Evolutionary conservation across 2,797 vertebrate genomes (phyloP).

Genomic region (Myotis findleyi): DNA sequence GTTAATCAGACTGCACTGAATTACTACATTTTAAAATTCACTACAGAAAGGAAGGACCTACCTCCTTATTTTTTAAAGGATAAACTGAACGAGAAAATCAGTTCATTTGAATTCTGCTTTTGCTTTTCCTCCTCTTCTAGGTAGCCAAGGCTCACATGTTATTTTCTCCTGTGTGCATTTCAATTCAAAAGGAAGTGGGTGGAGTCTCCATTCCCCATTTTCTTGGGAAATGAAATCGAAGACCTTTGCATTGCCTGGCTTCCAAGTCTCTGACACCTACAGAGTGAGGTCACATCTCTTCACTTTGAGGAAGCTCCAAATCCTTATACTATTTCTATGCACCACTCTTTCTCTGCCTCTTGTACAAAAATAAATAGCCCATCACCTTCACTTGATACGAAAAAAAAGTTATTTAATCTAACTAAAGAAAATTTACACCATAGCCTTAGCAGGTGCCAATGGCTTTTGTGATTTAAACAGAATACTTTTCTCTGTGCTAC

Average conservation of each 20-base stretch:
- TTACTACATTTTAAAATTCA: slow-evolving; percentile 79
- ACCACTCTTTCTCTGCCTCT: neutral
- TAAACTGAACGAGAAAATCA: slow-evolving; percentile 64
- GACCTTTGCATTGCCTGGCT: neutral
- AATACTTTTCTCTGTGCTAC: neutral
- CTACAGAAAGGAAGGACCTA: slow-evolving; percentile 58
- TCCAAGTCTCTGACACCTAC: neutral
- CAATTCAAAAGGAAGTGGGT: neutral
- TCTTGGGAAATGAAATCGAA: neutral
- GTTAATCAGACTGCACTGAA: slow-evolving; percentile 72
- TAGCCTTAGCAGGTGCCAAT: neutral
- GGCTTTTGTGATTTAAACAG: neutral
- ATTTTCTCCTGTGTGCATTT: neutral
- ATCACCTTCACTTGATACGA: neutral
- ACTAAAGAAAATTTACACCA: neutral
- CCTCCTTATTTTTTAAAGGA: slow-evolving; percentile 70
- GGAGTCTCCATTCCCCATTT: neutral
- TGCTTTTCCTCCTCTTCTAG: neutral
- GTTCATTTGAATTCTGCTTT: slow-evolving; percentile 44
- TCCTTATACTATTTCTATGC: neutral
- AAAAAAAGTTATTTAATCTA: neutral
- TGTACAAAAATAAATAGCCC: neutral
- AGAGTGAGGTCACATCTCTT: neutral
- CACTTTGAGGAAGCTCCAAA: neutral
- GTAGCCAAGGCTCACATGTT: neutral